Percentiles rank a stretch among this genome's conserved stretches.
Conservation (phyloP, 35 echinoderm and acorn worm species). For the Chiridota heheva region DNA sequence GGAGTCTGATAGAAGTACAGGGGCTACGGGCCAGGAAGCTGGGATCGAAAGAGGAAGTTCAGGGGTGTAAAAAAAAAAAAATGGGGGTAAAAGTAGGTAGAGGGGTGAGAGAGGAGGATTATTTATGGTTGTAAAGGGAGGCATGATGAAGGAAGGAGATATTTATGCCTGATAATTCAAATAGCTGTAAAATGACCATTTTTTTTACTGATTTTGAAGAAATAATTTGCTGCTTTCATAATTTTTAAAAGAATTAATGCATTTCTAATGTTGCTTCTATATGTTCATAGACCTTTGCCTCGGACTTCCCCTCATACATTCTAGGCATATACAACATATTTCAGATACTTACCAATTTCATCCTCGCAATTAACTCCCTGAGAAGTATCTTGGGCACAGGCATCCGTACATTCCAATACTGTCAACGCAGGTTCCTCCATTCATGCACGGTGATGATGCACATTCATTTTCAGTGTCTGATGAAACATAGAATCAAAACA, state of each 20-base stretch:
- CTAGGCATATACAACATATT: not conserved
- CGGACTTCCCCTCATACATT: not conserved
- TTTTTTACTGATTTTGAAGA: not conserved
- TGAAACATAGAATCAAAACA: not conserved
- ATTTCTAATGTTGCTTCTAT: not conserved
- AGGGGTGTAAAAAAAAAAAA: too few species aligned
- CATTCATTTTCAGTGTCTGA: constrained; percentile 76
- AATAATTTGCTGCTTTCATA: not conserved
- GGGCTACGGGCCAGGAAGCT: too few species aligned
- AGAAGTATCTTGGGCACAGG: constrained; percentile 37
- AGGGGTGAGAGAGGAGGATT: too few species aligned
- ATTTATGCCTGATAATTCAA: too few species aligned
- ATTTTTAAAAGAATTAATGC: not conserved
- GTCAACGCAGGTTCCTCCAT: constrained; percentile 68
- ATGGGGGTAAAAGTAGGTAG: too few species aligned
- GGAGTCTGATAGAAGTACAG: too few species aligned
- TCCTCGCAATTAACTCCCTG: constrained; percentile 59
- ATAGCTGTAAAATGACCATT: not conserved
- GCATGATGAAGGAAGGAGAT: too few species aligned
- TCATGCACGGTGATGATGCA: constrained; percentile 48
- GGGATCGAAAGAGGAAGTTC: too few species aligned
- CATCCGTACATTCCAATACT: constrained; percentile 65
- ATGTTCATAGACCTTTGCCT: not conserved
- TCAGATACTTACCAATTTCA: constrained; percentile 37
- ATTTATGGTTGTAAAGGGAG: too few species aligned